A percentile compares a stretch with the other conserved stretches of the same genome.
Conservation (phyloP, 2,113 vertebrate species). For the Eonycteris spelaea region DNA sequence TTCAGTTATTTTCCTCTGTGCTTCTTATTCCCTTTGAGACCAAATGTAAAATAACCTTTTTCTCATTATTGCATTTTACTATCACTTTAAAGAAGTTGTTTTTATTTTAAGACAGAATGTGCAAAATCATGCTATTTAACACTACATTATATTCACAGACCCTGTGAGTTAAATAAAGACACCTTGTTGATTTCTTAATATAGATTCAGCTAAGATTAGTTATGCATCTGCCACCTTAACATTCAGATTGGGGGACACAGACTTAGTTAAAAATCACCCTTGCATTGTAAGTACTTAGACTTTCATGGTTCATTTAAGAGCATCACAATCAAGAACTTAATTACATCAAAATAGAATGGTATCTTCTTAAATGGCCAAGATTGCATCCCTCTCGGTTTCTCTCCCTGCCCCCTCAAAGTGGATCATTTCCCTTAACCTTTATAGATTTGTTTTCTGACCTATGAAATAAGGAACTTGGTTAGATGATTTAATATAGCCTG, state of each 20-base stretch:
- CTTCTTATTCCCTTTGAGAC: slow-evolving; percentile 8
- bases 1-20: neutral
- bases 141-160: slow-evolving; percentile 61
- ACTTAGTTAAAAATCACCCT: slow-evolving; percentile 69
- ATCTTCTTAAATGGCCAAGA: slow-evolving; percentile 29
- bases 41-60: slow-evolving; percentile 46
- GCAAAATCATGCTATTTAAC: slow-evolving; percentile 68
- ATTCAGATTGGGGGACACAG: slow-evolving; percentile 35
- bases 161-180: slow-evolving; percentile 70
- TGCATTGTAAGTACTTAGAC: slow-evolving; percentile 54
- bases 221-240: slow-evolving; percentile 69
- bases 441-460: neutral
- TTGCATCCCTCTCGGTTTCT: neutral
- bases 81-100: slow-evolving; percentile 9
- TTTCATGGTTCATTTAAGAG: slow-evolving; percentile 72
- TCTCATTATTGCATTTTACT: neutral
- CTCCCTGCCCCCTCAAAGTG: neutral
- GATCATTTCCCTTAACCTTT: neutral
- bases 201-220: slow-evolving; percentile 70
- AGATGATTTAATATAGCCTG: neutral
- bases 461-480: neutral
- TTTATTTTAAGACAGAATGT: slow-evolving; percentile 60
- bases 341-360: slow-evolving; percentile 50
- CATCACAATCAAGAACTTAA: slow-evolving; percentile 73
- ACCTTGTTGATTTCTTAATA: slow-evolving; percentile 73